Conservation (phyloP, 37 sponge, comb jelly and placozoan species). For the Oscarella lobularis region DNA sequence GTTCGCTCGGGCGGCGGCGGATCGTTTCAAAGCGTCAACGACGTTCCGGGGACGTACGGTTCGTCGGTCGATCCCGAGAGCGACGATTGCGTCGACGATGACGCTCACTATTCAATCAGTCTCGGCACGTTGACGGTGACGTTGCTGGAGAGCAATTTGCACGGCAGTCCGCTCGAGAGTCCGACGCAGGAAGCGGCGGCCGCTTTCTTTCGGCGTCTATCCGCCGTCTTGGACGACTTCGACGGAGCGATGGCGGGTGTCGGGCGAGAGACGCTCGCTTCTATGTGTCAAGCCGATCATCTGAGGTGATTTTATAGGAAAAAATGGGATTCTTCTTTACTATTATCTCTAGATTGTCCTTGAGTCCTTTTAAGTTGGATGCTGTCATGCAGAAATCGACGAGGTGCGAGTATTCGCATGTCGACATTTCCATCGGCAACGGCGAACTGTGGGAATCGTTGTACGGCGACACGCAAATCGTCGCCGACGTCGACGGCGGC, state of each 20-base stretch:
- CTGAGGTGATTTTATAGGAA: conserved; percentile 2
- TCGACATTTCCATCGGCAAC: background rate
- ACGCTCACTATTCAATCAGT: background rate
- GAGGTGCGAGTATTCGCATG: background rate
- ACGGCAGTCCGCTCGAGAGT: background rate
- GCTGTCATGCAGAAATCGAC: background rate
- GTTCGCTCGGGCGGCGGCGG: too few relatives aligned
- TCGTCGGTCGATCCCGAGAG: background rate
- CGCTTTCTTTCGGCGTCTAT: background rate
- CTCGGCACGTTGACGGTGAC: background rate
- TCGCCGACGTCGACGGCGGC: background rate
- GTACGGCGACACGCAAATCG: conserved; percentile 13
- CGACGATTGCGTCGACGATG: background rate
- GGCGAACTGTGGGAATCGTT: conserved; percentile 8
- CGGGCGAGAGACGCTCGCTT: background rate
- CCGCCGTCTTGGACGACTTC: background rate
- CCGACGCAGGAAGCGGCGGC: background rate
- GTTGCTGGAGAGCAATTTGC: background rate
- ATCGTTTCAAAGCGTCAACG: too few relatives aligned
- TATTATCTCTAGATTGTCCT: background rate
- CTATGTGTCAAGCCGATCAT: background rate
- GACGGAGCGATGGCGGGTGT: background rate
- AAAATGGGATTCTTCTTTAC: too few relatives aligned
- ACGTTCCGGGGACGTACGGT: background rate
- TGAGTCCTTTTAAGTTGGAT: background rate